Evolutionary conservation across 1,140 invertebrate genomes (phyloP).

Genomic region (Pantala flavescens): DNA sequence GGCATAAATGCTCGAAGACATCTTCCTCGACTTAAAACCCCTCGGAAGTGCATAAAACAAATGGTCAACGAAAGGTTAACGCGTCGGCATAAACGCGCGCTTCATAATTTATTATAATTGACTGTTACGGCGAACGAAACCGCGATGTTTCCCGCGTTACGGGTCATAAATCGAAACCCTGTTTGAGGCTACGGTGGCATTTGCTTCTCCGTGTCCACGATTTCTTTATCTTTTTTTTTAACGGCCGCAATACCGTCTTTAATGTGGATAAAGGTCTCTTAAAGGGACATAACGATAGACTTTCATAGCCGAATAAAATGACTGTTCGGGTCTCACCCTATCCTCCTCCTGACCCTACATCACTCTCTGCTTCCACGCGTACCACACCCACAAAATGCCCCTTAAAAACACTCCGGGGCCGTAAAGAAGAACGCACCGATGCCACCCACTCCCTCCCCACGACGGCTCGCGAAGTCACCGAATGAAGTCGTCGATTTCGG

Average conservation of each 20-base stretch:
- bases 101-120: no score
- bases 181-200: neutral
- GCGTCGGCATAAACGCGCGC: no score
- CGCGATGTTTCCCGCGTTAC: no score
- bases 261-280: neutral
- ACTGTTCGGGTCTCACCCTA: neutral
- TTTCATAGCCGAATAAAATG: constrained; percentile 10
- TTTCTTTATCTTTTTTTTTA: neutral
- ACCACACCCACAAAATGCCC: neutral
- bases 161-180: no score
- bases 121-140: no score
- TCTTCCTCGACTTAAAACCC: no score
- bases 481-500: neutral
- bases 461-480: neutral
- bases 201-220: neutral
- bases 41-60: no score
- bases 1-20: no score
- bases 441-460: neutral
- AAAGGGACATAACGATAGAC: constrained; percentile 5
- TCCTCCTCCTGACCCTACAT: neutral
- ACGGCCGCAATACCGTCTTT: neutral
- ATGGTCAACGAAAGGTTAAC: no score
- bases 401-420: neutral
- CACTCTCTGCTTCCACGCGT: neutral
- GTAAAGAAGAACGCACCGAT: neutral